Conservation (phyloP, 2,797 vertebrate species). For the Spinus pinus region DNA sequence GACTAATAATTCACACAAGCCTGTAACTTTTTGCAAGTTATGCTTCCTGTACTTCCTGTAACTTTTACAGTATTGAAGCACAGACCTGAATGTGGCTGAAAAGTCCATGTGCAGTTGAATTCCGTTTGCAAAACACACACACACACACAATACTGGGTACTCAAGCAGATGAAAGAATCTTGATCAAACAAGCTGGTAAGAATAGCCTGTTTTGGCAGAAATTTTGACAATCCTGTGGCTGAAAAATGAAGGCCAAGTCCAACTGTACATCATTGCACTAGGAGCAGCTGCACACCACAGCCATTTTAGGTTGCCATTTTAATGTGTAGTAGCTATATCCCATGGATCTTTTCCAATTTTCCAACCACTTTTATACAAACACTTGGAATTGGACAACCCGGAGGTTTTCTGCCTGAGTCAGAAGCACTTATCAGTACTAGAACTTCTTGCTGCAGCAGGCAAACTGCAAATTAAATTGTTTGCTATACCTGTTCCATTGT, state of each 20-base stretch:
- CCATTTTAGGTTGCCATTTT: background rate
- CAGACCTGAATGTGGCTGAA: background rate
- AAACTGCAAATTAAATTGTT: background rate
- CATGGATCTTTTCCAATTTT: background rate
- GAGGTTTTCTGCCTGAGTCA: background rate
- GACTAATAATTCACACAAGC: background rate
- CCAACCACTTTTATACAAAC: background rate
- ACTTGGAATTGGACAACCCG: background rate
- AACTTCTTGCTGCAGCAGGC: background rate
- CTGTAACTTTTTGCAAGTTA: background rate
- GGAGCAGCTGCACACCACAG: background rate
- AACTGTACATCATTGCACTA: too few relatives aligned
- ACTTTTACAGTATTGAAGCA: background rate
- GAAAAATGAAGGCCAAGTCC: background rate
- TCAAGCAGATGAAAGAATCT: background rate
- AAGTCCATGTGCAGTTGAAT: background rate
- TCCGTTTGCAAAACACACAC: background rate
- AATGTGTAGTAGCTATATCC: background rate
- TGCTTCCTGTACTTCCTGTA: background rate
- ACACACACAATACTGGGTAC: background rate
- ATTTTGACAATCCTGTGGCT: background rate
- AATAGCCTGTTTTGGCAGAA: background rate
- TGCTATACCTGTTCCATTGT: background rate
- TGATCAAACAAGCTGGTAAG: background rate
- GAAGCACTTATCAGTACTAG: background rate